These are phyloP conservation scores for Acanthiza pusilla DNA, from an alignment of 2,797 vertebrate species.

Conservation along the genomic window DNA sequence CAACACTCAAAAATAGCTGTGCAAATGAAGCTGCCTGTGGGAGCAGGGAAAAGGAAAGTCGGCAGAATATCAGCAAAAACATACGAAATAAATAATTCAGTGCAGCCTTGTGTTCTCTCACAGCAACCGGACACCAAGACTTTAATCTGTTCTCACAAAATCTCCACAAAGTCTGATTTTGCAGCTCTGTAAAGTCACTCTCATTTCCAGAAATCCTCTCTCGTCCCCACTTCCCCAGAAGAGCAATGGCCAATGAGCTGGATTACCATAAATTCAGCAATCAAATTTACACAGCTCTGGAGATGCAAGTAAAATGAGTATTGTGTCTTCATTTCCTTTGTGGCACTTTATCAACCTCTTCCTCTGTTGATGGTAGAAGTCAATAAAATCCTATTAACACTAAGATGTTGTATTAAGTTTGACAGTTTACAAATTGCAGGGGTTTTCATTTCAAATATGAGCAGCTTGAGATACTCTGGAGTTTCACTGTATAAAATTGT, in stretches of 20 bases:
- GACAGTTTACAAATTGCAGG: conserved; percentile 62
- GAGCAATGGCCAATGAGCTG: background rate
- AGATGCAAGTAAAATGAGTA: conserved; percentile 33
- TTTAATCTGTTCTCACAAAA: background rate
- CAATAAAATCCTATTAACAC: conserved; percentile 63
- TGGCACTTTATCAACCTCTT: conserved; percentile 42
- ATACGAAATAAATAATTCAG: background rate
- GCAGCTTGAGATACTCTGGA: background rate
- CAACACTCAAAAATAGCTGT: background rate
- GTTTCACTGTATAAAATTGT: background rate
- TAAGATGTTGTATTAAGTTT: conserved; percentile 38
- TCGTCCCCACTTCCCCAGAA: background rate
- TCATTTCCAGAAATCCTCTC: background rate
- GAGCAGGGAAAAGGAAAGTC: background rate
- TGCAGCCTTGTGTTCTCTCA: background rate
- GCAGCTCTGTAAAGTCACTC: background rate
- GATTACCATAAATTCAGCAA: conserved; percentile 38
- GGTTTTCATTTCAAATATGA: conserved; percentile 53
- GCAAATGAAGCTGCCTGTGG: background rate
- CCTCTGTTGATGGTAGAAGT: conserved; percentile 52
- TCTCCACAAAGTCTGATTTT: background rate
- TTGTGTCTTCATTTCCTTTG: conserved; percentile 52
- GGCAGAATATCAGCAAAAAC: background rate
- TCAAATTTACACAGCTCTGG: conserved; percentile 8
- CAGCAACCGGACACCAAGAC: background rate